These are phyloP conservation scores for Myoxocephalus aenaeus DNA, from an alignment of 2,797 vertebrate genomes.

Conservation along the genomic window DNA sequence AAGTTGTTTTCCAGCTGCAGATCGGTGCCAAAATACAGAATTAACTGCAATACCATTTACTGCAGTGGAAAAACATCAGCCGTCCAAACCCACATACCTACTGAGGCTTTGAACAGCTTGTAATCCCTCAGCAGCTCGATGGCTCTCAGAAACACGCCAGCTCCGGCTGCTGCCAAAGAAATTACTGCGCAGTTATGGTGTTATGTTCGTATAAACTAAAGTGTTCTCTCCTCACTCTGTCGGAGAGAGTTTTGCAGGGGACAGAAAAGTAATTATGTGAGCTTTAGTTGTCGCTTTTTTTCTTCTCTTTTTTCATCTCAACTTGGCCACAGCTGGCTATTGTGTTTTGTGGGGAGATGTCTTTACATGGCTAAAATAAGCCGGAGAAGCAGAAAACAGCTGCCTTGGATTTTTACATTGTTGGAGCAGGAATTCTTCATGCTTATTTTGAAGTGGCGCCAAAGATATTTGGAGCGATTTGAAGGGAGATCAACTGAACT, in stretches of 20 bases:
- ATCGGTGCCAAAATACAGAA: constrained; percentile 79
- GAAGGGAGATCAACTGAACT: constrained; percentile 70
- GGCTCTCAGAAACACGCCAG: constrained; percentile 72
- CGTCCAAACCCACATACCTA: constrained; percentile 81
- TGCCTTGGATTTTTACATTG: constrained; percentile 72
- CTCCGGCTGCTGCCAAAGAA: constrained; percentile 68
- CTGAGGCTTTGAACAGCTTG: constrained; percentile 79
- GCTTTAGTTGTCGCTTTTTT: constrained; percentile 53
- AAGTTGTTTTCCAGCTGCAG: constrained; percentile 80
- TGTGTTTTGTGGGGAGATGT: constrained; percentile 73
- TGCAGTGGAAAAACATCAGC: constrained; percentile 82
- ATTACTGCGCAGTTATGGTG: constrained; percentile 72
- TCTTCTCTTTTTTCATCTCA: constrained; percentile 57
- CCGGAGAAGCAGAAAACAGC: constrained; percentile 76
- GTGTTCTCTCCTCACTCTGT: constrained; percentile 50
- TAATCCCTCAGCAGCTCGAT: constrained; percentile 77
- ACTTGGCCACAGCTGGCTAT: constrained; percentile 69
- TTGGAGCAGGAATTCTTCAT: constrained; percentile 62
- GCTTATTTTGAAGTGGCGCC: constrained; percentile 77
- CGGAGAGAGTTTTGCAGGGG: constrained; percentile 51
- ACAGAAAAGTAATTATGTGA: constrained; percentile 57
- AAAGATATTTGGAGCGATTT: constrained; percentile 76
- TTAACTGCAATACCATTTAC: constrained; percentile 82
- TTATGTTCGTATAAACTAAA: constrained; percentile 68
- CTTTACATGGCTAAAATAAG: constrained; percentile 78